Evolutionary conservation across 92 coral and sea anemone species (phyloP).

Genomic region (Epizoanthus fatuus): DNA sequence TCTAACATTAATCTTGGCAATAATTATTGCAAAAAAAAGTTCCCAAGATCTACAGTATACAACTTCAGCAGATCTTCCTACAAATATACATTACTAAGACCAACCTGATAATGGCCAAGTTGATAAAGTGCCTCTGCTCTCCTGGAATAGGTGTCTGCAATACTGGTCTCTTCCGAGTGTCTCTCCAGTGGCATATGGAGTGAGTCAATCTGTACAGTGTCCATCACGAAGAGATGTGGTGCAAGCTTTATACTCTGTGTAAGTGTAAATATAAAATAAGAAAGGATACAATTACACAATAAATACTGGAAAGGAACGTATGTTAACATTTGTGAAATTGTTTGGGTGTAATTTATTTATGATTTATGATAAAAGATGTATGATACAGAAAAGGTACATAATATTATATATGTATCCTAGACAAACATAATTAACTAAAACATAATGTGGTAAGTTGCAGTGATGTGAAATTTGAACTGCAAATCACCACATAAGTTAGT

Average conservation of each 20-base stretch:
- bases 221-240: background rate
- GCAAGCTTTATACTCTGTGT: constrained; percentile 32
- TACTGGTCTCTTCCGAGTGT: constrained; percentile 3
- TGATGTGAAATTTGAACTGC: too few species aligned
- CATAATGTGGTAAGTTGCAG: too few species aligned
- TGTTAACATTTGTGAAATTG: too few species aligned
- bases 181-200: background rate
- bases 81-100: background rate
- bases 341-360: too few species aligned
- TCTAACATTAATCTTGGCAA: too few species aligned
- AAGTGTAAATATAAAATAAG: background rate
- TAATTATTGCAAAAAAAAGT: too few species aligned
- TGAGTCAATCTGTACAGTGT: background rate
- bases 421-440: too few species aligned
- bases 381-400: too few species aligned
- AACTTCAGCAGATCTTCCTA: background rate
- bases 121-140: constrained; percentile 80
- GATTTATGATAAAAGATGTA: too few species aligned
- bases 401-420: too few species aligned
- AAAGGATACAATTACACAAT: background rate
- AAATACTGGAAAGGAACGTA: background rate
- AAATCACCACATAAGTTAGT: too few species aligned
- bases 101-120: constrained; percentile 40
- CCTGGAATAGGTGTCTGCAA: constrained; percentile 63
- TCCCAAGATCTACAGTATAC: too few species aligned